Conservation (phyloP, 64 coral and sea anemone species). For the Pocillopora damicornis region DNA sequence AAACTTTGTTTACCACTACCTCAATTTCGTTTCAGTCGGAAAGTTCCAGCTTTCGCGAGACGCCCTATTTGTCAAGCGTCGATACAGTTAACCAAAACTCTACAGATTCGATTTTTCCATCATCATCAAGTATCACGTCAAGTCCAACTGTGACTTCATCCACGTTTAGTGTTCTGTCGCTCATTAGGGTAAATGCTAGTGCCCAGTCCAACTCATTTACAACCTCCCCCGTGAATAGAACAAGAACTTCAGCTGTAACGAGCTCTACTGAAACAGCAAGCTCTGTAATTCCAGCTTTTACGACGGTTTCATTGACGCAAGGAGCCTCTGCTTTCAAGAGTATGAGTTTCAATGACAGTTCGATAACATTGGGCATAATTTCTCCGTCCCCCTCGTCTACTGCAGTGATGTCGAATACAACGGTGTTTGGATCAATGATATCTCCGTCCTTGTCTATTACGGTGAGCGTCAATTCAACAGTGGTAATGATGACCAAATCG, state of each 20-base stretch:
- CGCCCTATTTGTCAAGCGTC: not conserved
- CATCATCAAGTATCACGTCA: not conserved
- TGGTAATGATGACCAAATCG: not conserved
- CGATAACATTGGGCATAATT: not conserved
- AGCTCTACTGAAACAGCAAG: not conserved
- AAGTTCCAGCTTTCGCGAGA: not conserved
- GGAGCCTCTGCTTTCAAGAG: not conserved
- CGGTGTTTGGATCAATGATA: not conserved
- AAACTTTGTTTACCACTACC: not conserved
- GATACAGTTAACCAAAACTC: not conserved
- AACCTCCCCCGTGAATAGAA: not conserved
- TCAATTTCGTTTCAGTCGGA: not conserved
- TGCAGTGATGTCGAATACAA: not conserved
- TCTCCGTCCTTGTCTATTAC: not conserved
- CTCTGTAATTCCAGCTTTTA: not conserved
- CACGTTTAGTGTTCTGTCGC: not conserved
- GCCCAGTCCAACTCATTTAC: too few relatives aligned
- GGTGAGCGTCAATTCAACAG: not conserved
- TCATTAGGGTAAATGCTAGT: too few relatives aligned
- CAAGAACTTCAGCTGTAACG: not conserved
- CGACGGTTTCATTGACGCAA: not conserved
- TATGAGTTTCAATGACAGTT: not conserved
- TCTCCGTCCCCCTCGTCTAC: not conserved
- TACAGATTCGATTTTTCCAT: not conserved
- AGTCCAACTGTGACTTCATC: not conserved